Base-by-base conservation (phyloP, 2,797 vertebrate genomes). In the Allobates femoralis region DNA sequence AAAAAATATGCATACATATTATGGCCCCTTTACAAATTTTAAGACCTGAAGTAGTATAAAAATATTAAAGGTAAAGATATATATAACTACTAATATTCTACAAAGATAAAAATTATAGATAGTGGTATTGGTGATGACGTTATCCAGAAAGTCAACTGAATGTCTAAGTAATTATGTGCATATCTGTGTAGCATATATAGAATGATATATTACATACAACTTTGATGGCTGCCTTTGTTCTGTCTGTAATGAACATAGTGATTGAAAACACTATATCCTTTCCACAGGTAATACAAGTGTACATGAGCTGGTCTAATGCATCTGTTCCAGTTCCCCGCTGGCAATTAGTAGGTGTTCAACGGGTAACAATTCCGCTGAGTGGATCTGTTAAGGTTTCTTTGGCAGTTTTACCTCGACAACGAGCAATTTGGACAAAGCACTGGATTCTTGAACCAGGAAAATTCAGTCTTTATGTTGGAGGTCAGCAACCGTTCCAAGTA, bases 311-410 rank as follows among this genome's bases (percentile, higher is more conserved):
- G 93, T 91, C 89, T 41, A 78, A 88, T 67, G 79, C 93, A 0
- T 91, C 92, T 0, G 89, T 93, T 71, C 92, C 89, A 0, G 89
- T 93, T 83, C 93, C 92, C 0, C 91, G 21, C 41, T 93, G 92
- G 93, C 93, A 93, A 85, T 89, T 93, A 87, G 92, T 92, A 73
- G 93, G 90, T 75, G 91, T 92, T 88, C 89, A 64, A 15, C 91
- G 92, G 0, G 87, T 92, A 83, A 79, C 84, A 0, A 7, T 92
- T 34, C 88, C 5, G 0, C 62, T 76, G 0, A 83, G 89, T 67
- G 56, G 0, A 34, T 87, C 89, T n/a, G 67, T 51, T 34, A 93
- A 93, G 85, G 83, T 93, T 83, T 76, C 0, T 15, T 89, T 93
- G 56, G 79, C 64, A 55, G 80, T 93, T 34, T 15, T 1, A 7